Evolutionary conservation across 1,140 invertebrate species (phyloP).

Genomic region (Coptotermes formosanus): DNA sequence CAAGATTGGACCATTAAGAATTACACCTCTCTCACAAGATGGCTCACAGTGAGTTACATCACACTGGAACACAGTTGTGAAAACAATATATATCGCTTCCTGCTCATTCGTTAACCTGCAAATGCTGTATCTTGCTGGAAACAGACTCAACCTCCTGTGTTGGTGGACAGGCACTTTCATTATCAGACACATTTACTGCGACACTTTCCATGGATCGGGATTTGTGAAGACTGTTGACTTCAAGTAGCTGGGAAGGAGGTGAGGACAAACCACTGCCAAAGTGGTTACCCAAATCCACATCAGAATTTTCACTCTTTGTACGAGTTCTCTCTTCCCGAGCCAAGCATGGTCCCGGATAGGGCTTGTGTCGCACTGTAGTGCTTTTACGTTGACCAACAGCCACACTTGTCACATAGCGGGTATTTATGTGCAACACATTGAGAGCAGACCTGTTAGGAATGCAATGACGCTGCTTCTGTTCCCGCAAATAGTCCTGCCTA

Average conservation of each 20-base stretch:
- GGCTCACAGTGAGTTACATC: neutral
- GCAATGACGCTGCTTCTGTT: constrained; percentile 41
- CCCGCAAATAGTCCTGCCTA: constrained; percentile 53
- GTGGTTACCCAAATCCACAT: constrained; percentile 39
- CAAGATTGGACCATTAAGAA: neutral
- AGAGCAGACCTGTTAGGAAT: constrained; percentile 37
- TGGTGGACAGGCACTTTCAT: neutral
- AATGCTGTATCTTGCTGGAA: constrained; percentile 15
- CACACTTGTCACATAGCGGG: constrained; percentile 56
- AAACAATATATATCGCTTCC: neutral
- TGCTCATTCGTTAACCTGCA: constrained; percentile 20
- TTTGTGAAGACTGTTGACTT: neutral
- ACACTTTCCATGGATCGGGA: constrained; percentile 21
- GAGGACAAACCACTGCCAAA: neutral
- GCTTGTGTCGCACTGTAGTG: constrained; percentile 42
- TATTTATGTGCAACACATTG: constrained; percentile 54
- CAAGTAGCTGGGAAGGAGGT: neutral
- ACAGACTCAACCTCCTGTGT: constrained; percentile 20
- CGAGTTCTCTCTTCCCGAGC: constrained; percentile 48
- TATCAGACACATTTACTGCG: neutral
- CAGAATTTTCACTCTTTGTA: constrained; percentile 60
- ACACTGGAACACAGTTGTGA: neutral
- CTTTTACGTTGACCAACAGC: constrained; percentile 53
- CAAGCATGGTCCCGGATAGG: constrained; percentile 39
- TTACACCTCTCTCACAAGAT: neutral